A percentile compares a stretch with the other conserved stretches of the same genome.
Evolutionary conservation across 2,113 vertebrate species (phyloP).

Genomic region (Syngnathus typhle): DNA sequence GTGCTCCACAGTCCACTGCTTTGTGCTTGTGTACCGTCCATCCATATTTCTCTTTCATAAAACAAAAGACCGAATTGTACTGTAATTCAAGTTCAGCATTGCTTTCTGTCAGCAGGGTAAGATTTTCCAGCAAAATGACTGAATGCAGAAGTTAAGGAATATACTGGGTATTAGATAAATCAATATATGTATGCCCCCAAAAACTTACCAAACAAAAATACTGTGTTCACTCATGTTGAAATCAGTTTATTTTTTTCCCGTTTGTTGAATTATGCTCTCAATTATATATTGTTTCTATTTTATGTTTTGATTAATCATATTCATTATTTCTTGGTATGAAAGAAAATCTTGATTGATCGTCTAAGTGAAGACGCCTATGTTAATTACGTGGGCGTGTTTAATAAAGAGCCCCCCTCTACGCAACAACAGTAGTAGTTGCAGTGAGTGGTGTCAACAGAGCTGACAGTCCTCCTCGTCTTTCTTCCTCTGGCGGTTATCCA

Average conservation of each 20-base stretch:
- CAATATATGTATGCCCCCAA: background rate
- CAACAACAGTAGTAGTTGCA: too few species aligned
- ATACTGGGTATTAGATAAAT: background rate
- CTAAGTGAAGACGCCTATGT: too few species aligned
- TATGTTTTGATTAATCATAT: too few species aligned
- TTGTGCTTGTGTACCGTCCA: conserved; percentile 3
- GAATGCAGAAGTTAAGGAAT: background rate
- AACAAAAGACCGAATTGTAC: conserved; percentile 41
- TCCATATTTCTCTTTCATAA: conserved; percentile 36
- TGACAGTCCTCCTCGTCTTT: too few species aligned
- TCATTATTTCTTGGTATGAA: too few species aligned
- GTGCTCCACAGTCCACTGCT: conserved; percentile 30
- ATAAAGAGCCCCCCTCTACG: too few species aligned
- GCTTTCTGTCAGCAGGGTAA: conserved; percentile 19
- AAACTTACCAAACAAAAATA: background rate
- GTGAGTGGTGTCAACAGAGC: too few species aligned
- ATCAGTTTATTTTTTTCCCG: background rate
- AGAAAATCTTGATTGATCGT: too few species aligned
- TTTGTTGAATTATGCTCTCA: background rate
- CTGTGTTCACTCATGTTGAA: background rate
- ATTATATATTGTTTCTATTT: too few species aligned
- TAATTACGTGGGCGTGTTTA: too few species aligned
- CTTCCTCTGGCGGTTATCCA: too few species aligned
- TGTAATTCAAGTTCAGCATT: conserved; percentile 39
- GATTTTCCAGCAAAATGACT: background rate